These are phyloP conservation scores for Lepus townsendii DNA, from an alignment of 2,797 vertebrate genomes.

Conservation along the genomic window DNA sequence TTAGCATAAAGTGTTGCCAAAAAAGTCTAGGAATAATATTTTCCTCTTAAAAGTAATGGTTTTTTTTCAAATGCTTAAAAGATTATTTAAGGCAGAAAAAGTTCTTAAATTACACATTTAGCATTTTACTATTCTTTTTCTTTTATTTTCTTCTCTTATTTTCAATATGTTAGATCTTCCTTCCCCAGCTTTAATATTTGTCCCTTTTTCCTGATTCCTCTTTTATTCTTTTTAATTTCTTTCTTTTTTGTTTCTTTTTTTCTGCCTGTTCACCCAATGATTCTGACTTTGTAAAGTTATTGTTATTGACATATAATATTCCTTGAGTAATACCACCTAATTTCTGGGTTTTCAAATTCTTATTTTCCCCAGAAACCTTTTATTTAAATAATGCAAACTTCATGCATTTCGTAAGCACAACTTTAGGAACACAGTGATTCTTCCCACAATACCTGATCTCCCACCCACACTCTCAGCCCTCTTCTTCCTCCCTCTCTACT, in stretches of 20 bases:
- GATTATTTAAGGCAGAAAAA: neutral
- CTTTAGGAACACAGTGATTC: too few relatives aligned
- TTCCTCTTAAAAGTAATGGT: neutral
- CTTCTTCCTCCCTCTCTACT: neutral
- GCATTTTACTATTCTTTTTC: neutral
- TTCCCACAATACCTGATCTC: too few relatives aligned
- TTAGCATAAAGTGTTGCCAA: neutral
- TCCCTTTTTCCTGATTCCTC: neutral
- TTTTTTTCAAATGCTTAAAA: neutral
- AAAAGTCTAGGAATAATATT: neutral
- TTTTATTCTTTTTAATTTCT: neutral
- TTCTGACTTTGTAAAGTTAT: neutral
- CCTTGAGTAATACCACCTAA: neutral
- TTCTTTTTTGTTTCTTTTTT: neutral
- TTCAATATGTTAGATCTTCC: neutral
- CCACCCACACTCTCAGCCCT: too few relatives aligned
- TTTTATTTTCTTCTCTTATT: neutral
- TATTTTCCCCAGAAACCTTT: neutral
- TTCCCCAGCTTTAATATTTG: neutral
- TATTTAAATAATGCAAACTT: too few relatives aligned
- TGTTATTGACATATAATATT: neutral
- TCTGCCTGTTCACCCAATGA: neutral
- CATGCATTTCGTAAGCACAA: too few relatives aligned
- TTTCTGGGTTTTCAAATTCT: constrained; percentile 36
- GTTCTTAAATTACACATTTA: neutral